Percentiles rank a stretch among this genome's conserved stretches.
Conservation (phyloP, 1,140 invertebrate species). For the Hesperophylax magnus region DNA sequence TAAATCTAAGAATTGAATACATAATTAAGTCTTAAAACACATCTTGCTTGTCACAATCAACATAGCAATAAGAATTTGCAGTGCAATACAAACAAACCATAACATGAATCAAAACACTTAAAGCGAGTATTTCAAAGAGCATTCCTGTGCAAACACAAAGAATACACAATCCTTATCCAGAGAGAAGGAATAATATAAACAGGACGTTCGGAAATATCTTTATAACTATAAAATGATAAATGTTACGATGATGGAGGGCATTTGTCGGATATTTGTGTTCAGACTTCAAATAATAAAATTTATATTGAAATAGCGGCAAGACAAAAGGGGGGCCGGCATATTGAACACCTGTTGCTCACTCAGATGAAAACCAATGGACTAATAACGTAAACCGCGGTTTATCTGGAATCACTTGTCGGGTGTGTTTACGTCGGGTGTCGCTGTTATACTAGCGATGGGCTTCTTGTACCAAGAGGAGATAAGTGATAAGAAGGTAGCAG, state of each 20-base stretch:
- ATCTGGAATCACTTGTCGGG: constrained; percentile 22
- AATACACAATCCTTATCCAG: constrained; percentile 31
- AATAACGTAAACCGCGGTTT: constrained; percentile 31
- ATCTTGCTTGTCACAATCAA: constrained; percentile 3
- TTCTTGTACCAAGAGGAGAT: too few species aligned
- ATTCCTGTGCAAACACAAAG: constrained; percentile 27
- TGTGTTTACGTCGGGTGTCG: constrained; percentile 26
- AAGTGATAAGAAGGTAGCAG: too few species aligned
- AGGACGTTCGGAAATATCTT: constrained; percentile 41
- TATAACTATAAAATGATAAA: constrained; percentile 44
- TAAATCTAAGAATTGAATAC: too few species aligned
- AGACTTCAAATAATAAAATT: constrained; percentile 43
- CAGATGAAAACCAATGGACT: constrained; percentile 29
- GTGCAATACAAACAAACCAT: neutral
- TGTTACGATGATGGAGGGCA: constrained; percentile 40
- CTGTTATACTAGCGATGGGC: neutral
- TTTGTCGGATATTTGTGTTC: constrained; percentile 43
- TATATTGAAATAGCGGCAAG: constrained; percentile 42
- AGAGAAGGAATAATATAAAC: constrained; percentile 17
- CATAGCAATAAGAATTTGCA: neutral
- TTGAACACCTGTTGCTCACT: constrained; percentile 23
- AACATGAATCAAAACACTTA: constrained; percentile 28
- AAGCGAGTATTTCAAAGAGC: constrained; percentile 31
- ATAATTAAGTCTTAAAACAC: too few species aligned
- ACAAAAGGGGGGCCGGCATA: constrained; percentile 24